A percentile compares a stretch with the other conserved stretches of the same genome.
Conservation (phyloP, 1,140 invertebrate species). For the Epicauta chinensis region DNA sequence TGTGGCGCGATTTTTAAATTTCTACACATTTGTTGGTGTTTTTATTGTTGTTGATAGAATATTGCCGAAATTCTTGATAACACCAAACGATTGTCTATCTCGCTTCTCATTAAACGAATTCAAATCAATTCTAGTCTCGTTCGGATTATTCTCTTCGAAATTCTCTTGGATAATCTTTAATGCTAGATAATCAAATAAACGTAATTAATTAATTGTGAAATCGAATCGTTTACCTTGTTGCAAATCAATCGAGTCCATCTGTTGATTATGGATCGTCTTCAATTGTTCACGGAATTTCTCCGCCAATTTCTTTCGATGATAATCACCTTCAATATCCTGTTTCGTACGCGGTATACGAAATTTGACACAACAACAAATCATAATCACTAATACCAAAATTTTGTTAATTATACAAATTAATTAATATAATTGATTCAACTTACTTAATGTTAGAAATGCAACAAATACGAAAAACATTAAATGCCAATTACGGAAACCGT, state of each 20-base stretch:
- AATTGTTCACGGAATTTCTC: slow-evolving; percentile 74
- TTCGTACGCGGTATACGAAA: slow-evolving; percentile 86
- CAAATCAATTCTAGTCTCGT: not conserved
- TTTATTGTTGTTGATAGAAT: not conserved
- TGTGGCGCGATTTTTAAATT: too few species aligned
- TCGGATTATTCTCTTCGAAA: slow-evolving; percentile 15
- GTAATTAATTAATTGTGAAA: not conserved
- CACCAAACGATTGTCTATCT: not conserved
- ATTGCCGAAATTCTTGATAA: not conserved
- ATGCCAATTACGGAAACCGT: slow-evolving; percentile 58
- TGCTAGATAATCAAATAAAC: slow-evolving; percentile 21
- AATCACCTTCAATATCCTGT: slow-evolving; percentile 89
- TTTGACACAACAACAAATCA: slow-evolving; percentile 78
- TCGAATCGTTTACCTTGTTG: slow-evolving; percentile 65
- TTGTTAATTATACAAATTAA: slow-evolving; percentile 21
- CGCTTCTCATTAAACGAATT: not conserved
- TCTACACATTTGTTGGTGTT: too few species aligned
- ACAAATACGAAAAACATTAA: slow-evolving; percentile 56
- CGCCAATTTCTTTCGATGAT: slow-evolving; percentile 73
- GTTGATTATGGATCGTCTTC: slow-evolving; percentile 72
- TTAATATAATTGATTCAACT: slow-evolving; percentile 32
- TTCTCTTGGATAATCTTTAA: slow-evolving; percentile 32
- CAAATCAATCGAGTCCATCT: slow-evolving; percentile 79
- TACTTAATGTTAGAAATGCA: slow-evolving; percentile 48
- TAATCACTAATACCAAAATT: slow-evolving; percentile 65